Evolutionary conservation across 2,888 invertebrate species (phyloP).

Genomic region (Julus scanicus): DNA sequence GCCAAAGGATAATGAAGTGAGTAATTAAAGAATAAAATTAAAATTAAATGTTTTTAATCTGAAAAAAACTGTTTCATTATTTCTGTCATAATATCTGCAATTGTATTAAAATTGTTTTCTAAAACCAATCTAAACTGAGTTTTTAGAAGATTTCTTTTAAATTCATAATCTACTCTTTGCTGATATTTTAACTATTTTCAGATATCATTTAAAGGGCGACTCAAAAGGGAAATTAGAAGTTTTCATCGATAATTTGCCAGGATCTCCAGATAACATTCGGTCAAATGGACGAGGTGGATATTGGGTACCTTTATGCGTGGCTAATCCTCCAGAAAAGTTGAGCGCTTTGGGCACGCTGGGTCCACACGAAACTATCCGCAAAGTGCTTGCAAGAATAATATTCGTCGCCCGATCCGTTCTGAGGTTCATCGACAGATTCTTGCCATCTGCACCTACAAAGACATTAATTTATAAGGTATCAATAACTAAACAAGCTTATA

Average conservation of each 20-base stretch:
- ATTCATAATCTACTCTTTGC: background rate
- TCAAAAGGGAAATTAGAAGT: constrained; percentile 65
- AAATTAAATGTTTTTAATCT: too few relatives aligned
- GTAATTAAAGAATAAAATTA: constrained; percentile 29
- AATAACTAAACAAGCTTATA: background rate
- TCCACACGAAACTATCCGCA: constrained; percentile 54
- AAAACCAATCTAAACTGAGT: too few relatives aligned
- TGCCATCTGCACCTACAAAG: constrained; percentile 49
- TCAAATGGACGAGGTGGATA: constrained; percentile 64
- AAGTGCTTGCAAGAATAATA: constrained; percentile 54
- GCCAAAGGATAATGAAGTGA: constrained; percentile 75
- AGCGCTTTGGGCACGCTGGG: constrained; percentile 43
- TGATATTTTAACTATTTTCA: constrained; percentile 60
- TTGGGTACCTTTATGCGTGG: constrained; percentile 64
- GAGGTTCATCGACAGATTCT: constrained; percentile 38
- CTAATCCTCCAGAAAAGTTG: constrained; percentile 51
- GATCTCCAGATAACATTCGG: constrained; percentile 68
- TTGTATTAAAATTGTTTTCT: too few relatives aligned
- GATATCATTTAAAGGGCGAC: constrained; percentile 66
- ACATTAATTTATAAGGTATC: constrained; percentile 55
- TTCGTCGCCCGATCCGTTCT: constrained; percentile 54
- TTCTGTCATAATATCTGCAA: too few relatives aligned
- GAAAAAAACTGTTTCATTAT: too few relatives aligned
- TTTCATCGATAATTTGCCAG: constrained; percentile 68
- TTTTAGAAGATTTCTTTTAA: too few relatives aligned